Evolutionary conservation across 2,888 invertebrate genomes (phyloP), one percentile per base, ranked within the genome.

Genomic region (Leptinotarsa haldemani): DNA sequence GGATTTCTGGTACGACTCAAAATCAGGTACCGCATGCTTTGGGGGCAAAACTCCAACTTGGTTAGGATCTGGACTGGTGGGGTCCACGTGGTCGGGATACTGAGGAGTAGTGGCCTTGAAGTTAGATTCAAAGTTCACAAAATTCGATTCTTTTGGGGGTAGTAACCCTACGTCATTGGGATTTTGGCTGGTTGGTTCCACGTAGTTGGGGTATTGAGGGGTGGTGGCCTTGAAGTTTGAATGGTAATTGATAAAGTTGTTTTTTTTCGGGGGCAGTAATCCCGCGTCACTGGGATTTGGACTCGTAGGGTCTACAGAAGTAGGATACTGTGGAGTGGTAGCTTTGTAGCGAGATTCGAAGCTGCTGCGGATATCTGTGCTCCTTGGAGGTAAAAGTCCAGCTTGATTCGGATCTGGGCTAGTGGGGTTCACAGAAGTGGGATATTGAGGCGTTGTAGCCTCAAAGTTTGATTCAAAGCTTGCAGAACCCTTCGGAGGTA

Each of bases 381-480:
- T 64, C 20, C 65, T 76, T n/a, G 84, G 85, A 20, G 82, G 78
- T 61, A 82, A 25, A 69, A 84, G 70, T 47, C 84, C 83, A 15
- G 80, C 79, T 18, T 81, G 77, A 25, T 75, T 75, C 13, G 83
- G 82, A 70, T 78, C 73, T 1, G 76, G 79, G 52, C 81, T 81
- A n/a, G 83, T 82, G 1, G 80, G 56, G 25, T 83, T 83, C 2
- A 84, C 84, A n/a, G 76, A 77, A 69, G 71, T 75, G 9, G 85
- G 85, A 75, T 84, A 84, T 40, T 80, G 82, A 4, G 84, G 84
- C 7, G 83, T 83, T 9, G 84, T 83, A 1, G 82, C 83, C 77
- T 81, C 76, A 61, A 81, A 83, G 20, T 80, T 78, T 7, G 83
- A 83, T 56, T 70, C 65, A 71, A 81, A 83, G 63, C 82, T 82